A percentile compares a stretch with the other conserved stretches of the same genome.
Conservation (phyloP, 2,888 invertebrate species). For the Rosalia funebris region DNA sequence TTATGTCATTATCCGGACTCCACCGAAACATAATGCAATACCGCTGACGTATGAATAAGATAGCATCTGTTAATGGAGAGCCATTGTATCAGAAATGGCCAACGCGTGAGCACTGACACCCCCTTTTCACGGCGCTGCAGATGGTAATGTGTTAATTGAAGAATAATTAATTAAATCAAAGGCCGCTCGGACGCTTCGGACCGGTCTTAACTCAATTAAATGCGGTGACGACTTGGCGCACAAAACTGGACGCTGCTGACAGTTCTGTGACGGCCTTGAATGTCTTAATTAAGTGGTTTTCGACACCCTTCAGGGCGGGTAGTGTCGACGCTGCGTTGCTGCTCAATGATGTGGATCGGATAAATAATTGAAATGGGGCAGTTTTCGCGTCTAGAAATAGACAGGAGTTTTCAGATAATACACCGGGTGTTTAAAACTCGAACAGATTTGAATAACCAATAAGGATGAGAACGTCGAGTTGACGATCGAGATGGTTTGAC, state of each 20-base stretch:
- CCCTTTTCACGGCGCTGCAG: background rate
- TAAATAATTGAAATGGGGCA: background rate
- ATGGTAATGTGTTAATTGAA: constrained; percentile 21
- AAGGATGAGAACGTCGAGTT: too few relatives aligned
- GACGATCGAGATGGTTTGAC: too few relatives aligned
- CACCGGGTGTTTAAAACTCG: too few relatives aligned
- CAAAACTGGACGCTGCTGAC: constrained; percentile 1
- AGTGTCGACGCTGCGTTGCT: background rate
- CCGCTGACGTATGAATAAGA: constrained; percentile 27
- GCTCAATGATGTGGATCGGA: background rate
- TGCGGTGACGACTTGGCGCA: constrained; percentile 35
- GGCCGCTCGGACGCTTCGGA: constrained; percentile 50
- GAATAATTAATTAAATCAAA: constrained; percentile 52
- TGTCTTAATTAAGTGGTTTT: constrained; percentile 24
- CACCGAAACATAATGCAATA: background rate
- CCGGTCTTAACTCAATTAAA: constrained; percentile 58
- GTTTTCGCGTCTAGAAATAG: too few relatives aligned
- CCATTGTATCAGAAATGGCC: constrained; percentile 41
- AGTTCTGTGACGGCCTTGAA: constrained; percentile 21
- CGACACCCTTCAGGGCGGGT: background rate
- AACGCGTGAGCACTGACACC: background rate
- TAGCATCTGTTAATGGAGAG: constrained; percentile 38
- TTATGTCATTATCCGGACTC: background rate
- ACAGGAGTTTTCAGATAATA: too few relatives aligned
- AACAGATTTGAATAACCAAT: too few relatives aligned